These are phyloP conservation scores for Craterocephalus amniculus DNA, from an alignment of 2,797 vertebrate genomes.

Conservation along the genomic window DNA sequence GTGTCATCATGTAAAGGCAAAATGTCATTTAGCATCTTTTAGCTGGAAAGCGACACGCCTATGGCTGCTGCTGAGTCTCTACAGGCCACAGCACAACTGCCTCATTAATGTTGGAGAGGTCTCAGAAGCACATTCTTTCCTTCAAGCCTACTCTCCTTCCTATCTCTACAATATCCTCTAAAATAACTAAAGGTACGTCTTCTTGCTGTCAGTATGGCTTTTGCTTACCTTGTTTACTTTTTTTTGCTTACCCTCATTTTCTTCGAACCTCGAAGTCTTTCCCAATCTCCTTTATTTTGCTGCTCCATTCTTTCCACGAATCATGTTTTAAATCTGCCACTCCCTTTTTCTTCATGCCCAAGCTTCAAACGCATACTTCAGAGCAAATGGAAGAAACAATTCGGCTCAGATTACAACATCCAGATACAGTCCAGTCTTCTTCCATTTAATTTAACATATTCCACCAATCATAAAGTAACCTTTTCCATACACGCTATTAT, in stretches of 20 bases:
- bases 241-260: constrained; percentile 15
- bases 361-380: constrained; percentile 21
- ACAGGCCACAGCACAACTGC: constrained; percentile 3
- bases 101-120: constrained; percentile 27
- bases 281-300: background rate
- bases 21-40: background rate
- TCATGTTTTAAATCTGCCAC: constrained; percentile 16
- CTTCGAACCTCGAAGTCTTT: constrained; percentile 14
- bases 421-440: background rate
- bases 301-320: background rate
- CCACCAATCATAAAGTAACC: background rate
- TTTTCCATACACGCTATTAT: background rate
- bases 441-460: constrained; percentile 6
- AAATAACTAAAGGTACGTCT: constrained; percentile 6
- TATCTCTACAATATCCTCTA: constrained; percentile 4
- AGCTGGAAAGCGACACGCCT: background rate
- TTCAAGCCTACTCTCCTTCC: background rate
- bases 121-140: background rate
- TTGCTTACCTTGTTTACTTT: constrained; percentile 26
- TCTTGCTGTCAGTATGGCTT: constrained; percentile 13
- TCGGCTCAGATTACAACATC: constrained; percentile 20
- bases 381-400: constrained; percentile 13
- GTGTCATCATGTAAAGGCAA: background rate
- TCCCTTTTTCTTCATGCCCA: background rate
- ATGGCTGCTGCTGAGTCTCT: background rate